Base-by-base conservation (phyloP, 2,888 invertebrate species). In the Sinhomidia bicolor region DNA sequence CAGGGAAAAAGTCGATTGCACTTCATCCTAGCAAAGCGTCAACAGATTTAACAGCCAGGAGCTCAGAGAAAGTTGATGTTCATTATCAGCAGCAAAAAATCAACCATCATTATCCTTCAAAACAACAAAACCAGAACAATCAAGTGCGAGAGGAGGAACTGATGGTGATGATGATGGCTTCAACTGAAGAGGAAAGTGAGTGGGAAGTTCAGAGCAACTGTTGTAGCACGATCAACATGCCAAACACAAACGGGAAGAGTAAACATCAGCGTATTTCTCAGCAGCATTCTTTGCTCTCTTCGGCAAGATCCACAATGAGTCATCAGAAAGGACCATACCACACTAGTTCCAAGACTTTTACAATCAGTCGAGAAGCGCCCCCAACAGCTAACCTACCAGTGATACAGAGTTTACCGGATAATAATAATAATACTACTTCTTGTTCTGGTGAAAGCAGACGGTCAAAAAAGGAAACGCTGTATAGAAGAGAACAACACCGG, bases 341-440 rank as follows among this genome's bases (percentile, higher is more conserved):
- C 36, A 71, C 83, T 12, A 83, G 32, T 14, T 57, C 29, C 14
- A 83, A 83, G 29, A 83, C 83, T 5, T 83, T 83, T 47, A 83
- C 83, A 4, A 57, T 83, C 26, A 81, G 81, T 47, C 17, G 83
- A 14, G 82, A 68, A 32, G 29, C 54, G 1, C 14, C 41, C 14
- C 83, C 83, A 9, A 20, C n/a, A 54, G 71, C 54, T 2, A 82
- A 71, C 26, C 71, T 83, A n/a, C 83, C 83, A n/a, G 71, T 83
- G 20, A 83, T 83, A n/a, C 36, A 54, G 17, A 62, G 68, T 23
- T 14, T 20, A 17, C 20, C 62, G 3, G 17, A 1, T 4, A 2
- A 65, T 9, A n/a, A 5, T 6, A 36, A 7, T 32, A 36, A 65
- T 65, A 29, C n/a, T n/a, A n/a, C n/a, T n/a, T n/a, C n/a, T n/a